Conservation (phyloP, 1,140 invertebrate genomes). For the Listronotus bonariensis region DNA sequence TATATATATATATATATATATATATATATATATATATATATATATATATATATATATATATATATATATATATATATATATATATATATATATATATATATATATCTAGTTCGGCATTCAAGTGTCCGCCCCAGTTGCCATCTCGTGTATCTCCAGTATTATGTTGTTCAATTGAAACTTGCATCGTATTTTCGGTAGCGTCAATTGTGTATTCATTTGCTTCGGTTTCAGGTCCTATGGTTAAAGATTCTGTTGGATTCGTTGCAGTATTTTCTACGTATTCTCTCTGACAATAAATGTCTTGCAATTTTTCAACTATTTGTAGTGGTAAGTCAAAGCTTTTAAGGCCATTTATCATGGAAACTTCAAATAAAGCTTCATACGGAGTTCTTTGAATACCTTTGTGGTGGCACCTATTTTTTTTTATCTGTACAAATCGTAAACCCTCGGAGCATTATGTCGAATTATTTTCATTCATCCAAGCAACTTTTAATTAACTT, state of each 20-base stretch:
- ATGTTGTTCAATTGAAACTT: too few species aligned
- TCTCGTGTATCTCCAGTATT: neutral
- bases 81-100: constrained; percentile 14
- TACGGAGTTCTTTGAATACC: constrained; percentile 11
- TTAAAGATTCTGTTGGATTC: neutral
- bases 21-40: constrained; percentile 1
- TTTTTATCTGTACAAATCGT: constrained; percentile 48
- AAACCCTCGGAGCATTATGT: constrained; percentile 51
- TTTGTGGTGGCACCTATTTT: constrained; percentile 41
- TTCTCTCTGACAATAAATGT: neutral
- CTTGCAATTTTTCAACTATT: constrained; percentile 14
- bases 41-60: constrained; percentile 12
- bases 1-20: too few species aligned
- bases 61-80: constrained; percentile 14
- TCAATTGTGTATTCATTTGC: neutral
- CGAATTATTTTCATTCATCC: constrained; percentile 48
- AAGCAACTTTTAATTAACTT: too few species aligned
- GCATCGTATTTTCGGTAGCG: too few species aligned
- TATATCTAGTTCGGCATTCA: neutral
- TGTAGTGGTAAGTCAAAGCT: constrained; percentile 3
- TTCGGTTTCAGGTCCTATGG: neutral
- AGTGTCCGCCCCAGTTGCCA: neutral
- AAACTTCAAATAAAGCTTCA: constrained; percentile 3
- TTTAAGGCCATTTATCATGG: constrained; percentile 4
- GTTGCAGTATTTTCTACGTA: neutral